Base-by-base conservation (phyloP, 1,140 invertebrate species). In the Drosophila micromelanica region DNA sequence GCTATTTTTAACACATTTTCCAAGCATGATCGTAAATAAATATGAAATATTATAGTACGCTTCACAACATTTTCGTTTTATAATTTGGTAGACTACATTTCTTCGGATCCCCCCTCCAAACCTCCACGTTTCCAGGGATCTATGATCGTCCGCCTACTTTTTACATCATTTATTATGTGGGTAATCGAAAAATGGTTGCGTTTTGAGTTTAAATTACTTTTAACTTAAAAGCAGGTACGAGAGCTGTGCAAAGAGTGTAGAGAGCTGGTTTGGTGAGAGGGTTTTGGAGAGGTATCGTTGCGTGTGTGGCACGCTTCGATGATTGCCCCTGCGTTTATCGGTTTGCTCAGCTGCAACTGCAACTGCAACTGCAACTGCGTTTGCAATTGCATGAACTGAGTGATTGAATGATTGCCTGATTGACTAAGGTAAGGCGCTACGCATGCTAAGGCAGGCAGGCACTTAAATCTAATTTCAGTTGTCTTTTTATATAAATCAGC, bases 121-220 rank as follows among this genome's bases (percentile, higher is more conserved):
- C 35, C 3, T 2, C 12, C 15, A 6, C 8, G 32, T 13, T 46
- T 17, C 20, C 20, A 23, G n/a, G 9, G 45, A 43, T 54, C 43
- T 57, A 38, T 46, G 42, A 69, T 59, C 40, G 65, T 56, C 56
- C 70, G 71, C 80, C 79, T 49, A 75, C 80, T 72, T 74, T 77
- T 87, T 86, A 86, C 82, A 74, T 87, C 70, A 86, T 80, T 87
- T 78, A 75, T 86, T 87, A 86, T 85, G 82, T 87, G 78, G 82
- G 67, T 63, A 81, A 69, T 63, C 56, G 51, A 69, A 72, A 63
- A 72, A 77, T 65, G 67, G 52, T 67, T 69, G 72, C 78, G 46
- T 68, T 74, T 78, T 15, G 54, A 69, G 42, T 71, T 23, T 30
- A 76, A 68, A 70, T 76, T 73, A 73, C 49, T 62, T 73, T 76